Conservation (phyloP, 2,888 invertebrate genomes). For the Parnassius apollo region DNA sequence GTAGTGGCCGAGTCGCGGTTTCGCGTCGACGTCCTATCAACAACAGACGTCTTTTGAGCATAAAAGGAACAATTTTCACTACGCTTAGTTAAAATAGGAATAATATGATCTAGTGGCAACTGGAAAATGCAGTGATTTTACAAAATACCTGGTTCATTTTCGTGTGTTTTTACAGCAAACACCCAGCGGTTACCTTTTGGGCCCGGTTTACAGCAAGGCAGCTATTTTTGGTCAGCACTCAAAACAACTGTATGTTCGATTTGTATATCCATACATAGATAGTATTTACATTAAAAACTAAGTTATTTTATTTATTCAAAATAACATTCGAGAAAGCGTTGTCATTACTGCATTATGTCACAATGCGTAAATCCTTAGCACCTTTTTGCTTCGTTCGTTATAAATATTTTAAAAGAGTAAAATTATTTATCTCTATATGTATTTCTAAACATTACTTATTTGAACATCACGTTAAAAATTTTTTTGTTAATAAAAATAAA, state of each 20-base stretch:
- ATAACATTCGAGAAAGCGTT: constrained; percentile 28
- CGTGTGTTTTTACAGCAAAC: neutral
- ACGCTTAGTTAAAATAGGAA: constrained; percentile 50
- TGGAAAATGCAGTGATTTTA: constrained; percentile 30
- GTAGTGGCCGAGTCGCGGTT: constrained; percentile 60
- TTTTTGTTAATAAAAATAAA: too few relatives aligned
- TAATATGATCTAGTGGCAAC: constrained; percentile 59
- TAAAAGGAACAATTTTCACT: constrained; percentile 37
- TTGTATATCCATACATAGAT: constrained; percentile 30
- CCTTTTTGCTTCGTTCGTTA: constrained; percentile 12
- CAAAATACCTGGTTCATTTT: constrained; percentile 7
- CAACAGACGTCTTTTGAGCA: constrained; percentile 42
- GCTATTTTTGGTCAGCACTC: constrained; percentile 56
- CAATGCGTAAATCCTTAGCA: constrained; percentile 41
- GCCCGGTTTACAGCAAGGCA: constrained; percentile 31
- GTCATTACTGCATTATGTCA: constrained; percentile 69
- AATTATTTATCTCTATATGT: neutral
- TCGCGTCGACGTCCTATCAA: constrained; percentile 61
- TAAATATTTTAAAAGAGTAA: constrained; percentile 9
- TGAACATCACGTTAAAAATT: too few relatives aligned
- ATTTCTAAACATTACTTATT: too few relatives aligned
- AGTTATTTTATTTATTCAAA: constrained; percentile 11
- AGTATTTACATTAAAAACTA: neutral
- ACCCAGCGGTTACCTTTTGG: constrained; percentile 9
- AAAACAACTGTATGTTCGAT: constrained; percentile 43